These are phyloP conservation scores for Chelonoidis abingdonii DNA, from an alignment of 2,113 vertebrate genomes.

Conservation along the genomic window DNA sequence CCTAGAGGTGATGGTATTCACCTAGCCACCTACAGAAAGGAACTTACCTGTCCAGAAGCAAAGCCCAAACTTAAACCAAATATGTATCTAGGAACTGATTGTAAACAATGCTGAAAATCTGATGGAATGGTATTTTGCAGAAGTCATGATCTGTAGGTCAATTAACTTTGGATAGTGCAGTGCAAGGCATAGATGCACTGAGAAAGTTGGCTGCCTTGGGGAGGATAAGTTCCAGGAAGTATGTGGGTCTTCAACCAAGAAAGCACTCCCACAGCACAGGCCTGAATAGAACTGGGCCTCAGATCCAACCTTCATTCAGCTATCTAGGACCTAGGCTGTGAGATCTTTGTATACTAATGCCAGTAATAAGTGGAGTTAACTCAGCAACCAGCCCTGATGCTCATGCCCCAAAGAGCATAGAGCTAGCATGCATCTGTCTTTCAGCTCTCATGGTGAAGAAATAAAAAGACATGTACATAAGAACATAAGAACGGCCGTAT, in stretches of 20 bases:
- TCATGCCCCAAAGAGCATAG: background rate
- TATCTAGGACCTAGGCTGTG: background rate
- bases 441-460: background rate
- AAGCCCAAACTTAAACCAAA: background rate
- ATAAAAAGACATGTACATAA: rapidly evolving
- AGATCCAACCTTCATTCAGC: background rate
- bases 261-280: background rate
- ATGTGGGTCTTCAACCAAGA: background rate
- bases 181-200: background rate
- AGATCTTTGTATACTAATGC: background rate
- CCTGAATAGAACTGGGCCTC: background rate
- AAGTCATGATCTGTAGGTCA: background rate
- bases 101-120: background rate
- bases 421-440: rapidly evolving
- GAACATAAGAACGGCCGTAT: too few relatives aligned
- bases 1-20: background rate
- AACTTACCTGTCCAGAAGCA: rapidly evolving
- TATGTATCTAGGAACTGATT: background rate
- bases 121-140: background rate
- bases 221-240: background rate
- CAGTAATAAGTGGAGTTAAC: background rate
- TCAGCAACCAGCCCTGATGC: background rate
- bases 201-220: background rate
- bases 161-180: background rate
- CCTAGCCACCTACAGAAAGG: background rate